Percentiles rank a stretch among this genome's conserved stretches.
Conservation (phyloP, 1,140 invertebrate species). For the Calliopsis andreniformis region DNA sequence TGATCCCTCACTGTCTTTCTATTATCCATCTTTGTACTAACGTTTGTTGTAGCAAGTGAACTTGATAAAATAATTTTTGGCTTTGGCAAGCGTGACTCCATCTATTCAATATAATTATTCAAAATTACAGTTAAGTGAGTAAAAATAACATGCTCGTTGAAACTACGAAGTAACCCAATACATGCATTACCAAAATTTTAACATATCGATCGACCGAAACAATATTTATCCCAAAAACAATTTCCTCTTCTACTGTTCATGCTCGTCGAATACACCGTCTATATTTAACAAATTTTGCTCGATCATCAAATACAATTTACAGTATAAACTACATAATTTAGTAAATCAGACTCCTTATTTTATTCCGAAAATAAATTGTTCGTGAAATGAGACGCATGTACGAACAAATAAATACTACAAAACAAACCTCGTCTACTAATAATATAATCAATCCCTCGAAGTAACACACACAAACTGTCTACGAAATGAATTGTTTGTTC, state of each 20-base stretch:
- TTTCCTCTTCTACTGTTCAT: not conserved
- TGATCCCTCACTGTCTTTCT: not conserved
- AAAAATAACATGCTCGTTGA: not conserved
- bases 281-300: not conserved
- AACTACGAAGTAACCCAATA: not conserved
- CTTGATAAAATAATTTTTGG: slow-evolving; percentile 54
- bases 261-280: not conserved
- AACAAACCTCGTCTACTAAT: no score
- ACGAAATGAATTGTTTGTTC: no score
- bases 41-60: not conserved
- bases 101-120: slow-evolving; percentile 55
- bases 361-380: slow-evolving; percentile 1
- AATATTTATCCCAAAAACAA: not conserved
- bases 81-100: slow-evolving; percentile 74
- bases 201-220: not conserved
- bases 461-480: no score
- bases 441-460: no score
- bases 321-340: not conserved
- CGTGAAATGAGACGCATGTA: not conserved
- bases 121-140: not conserved
- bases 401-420: no score
- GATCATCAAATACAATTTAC: not conserved
- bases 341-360: no score
- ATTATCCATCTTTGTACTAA: slow-evolving; percentile 9
- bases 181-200: not conserved